phyloP scores from a whole-genome alignment of 1,140 invertebrate genomes.

The Trypoxylus dichotomus region DNA sequence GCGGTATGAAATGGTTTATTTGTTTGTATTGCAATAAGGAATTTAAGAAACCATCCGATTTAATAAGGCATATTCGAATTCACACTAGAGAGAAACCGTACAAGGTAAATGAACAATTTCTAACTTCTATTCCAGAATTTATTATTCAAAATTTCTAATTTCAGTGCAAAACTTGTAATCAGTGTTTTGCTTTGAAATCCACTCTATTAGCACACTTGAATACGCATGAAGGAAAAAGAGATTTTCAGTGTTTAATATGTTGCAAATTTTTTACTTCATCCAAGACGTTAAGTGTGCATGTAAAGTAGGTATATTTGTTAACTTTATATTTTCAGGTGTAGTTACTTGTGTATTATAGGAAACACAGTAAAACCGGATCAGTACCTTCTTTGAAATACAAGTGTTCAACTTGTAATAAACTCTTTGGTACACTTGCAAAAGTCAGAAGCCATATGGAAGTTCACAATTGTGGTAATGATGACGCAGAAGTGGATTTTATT shows the following conservation, averaged over 20 bases:
- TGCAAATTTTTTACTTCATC: slow-evolving; percentile 34
- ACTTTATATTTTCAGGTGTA: neutral
- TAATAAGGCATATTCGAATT: slow-evolving; percentile 50
- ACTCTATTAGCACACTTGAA: slow-evolving; percentile 44
- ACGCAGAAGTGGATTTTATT: neutral
- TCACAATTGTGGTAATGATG: slow-evolving; percentile 7
- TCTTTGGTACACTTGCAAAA: slow-evolving; percentile 34
- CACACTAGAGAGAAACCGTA: slow-evolving; percentile 52
- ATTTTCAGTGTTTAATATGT: slow-evolving; percentile 36
- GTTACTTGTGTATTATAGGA: slow-evolving; percentile 14
- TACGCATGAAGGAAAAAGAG: slow-evolving; percentile 37
- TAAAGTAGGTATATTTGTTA: slow-evolving; percentile 31
- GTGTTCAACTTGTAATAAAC: slow-evolving; percentile 37
- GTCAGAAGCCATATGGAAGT: slow-evolving; percentile 28
- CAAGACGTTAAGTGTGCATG: slow-evolving; percentile 35
- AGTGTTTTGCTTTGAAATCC: slow-evolving; percentile 45
- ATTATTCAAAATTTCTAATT: neutral
- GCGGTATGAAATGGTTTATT: slow-evolving; percentile 45
- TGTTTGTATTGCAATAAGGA: slow-evolving; percentile 48
- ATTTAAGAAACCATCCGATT: slow-evolving; percentile 52
- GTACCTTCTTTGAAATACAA: slow-evolving; percentile 28
- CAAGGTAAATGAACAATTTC: slow-evolving; percentile 32
- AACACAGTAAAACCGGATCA: slow-evolving; percentile 4
- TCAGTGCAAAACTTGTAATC: slow-evolving; percentile 44
- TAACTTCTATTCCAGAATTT: neutral